Percentiles rank a stretch among this genome's conserved stretches.
These are phyloP conservation scores for Ornithorhynchus anatinus DNA, from an alignment of 2,113 vertebrate species.

Conservation along the genomic window DNA sequence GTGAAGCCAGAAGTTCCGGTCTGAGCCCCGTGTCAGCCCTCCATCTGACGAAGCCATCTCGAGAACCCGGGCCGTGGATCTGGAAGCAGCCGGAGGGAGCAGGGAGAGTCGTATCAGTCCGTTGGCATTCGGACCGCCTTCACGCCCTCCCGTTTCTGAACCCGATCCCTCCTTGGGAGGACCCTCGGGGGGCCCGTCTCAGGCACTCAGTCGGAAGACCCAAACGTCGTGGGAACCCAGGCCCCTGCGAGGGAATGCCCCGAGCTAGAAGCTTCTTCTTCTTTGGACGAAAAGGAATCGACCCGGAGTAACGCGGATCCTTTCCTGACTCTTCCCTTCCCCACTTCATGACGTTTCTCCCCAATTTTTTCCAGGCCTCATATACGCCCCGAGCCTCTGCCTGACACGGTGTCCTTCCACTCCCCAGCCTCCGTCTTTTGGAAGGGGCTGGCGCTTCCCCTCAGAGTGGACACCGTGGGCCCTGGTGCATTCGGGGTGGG, in stretches of 20 bases:
- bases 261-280: background rate
- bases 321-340: background rate
- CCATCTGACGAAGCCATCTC: conserved; percentile 44
- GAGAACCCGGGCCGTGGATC: conserved; percentile 40
- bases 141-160: conserved; percentile 65
- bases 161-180: conserved; percentile 43
- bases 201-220: background rate
- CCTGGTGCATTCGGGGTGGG: too few relatives aligned
- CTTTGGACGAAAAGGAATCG: too few relatives aligned
- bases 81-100: conserved; percentile 58
- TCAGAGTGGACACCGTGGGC: background rate
- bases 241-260: background rate
- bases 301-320: too few relatives aligned
- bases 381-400: background rate
- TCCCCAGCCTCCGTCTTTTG: background rate
- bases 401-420: background rate
- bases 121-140: conserved; percentile 76
- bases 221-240: too few relatives aligned
- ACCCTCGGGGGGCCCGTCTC: conserved; percentile 18
- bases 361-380: background rate
- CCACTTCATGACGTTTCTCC: background rate
- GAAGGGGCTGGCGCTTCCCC: background rate
- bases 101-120: conserved; percentile 57
- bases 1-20: conserved; percentile 56
- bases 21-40: conserved; percentile 22